Evolutionary conservation across 2,888 invertebrate genomes (phyloP).

Genomic region (Patella depressa): DNA sequence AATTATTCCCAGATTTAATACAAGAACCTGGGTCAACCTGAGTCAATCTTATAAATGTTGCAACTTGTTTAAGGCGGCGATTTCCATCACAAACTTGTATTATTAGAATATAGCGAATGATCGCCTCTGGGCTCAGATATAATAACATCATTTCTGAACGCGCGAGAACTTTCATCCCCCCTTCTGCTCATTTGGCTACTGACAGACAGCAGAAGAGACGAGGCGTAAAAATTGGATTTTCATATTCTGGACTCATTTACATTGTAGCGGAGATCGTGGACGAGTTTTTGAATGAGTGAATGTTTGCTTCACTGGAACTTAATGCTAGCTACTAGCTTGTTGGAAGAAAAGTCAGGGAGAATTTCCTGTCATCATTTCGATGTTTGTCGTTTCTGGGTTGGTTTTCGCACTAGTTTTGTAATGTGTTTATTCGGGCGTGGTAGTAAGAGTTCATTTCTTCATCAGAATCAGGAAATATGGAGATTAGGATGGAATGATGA

Average conservation of each 20-base stretch:
- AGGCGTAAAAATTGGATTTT: constrained; percentile 35
- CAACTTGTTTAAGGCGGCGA: no score
- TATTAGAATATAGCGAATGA: background rate
- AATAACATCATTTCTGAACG: constrained; percentile 5
- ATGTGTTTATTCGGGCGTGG: background rate
- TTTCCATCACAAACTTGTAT: background rate
- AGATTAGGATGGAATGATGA: no score
- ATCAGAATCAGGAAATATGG: no score
- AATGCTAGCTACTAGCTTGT: background rate
- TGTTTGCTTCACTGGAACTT: background rate
- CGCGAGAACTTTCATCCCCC: background rate
- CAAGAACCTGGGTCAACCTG: background rate
- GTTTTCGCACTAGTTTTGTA: background rate
- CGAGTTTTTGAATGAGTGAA: background rate
- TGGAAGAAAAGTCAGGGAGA: background rate
- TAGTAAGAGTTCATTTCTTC: no score
- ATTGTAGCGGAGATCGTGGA: constrained; percentile 28
- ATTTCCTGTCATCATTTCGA: background rate
- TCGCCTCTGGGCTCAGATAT: background rate
- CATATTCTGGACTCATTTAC: constrained; percentile 38
- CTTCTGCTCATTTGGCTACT: background rate
- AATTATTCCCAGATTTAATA: background rate
- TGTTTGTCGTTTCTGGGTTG: background rate
- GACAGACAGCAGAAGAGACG: constrained; percentile 12
- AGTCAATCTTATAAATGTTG: no score